Conservation (phyloP, 2,888 invertebrate species). For the Phrixothrix hirtus region DNA sequence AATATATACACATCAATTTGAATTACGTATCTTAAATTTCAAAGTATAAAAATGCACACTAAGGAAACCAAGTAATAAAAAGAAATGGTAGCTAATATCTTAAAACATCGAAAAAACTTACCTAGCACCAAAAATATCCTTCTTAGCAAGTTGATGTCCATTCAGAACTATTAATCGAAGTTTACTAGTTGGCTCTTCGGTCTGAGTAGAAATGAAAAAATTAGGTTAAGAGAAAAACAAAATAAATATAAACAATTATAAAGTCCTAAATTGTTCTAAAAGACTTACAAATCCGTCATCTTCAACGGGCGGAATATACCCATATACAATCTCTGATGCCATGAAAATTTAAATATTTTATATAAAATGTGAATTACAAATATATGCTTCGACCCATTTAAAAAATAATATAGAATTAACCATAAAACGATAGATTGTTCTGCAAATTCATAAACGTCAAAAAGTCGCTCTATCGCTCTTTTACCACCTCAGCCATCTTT, state of each 20-base stretch:
- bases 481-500: constrained; percentile 1
- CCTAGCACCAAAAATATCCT: constrained; percentile 99
- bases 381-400: constrained; percentile 20
- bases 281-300: constrained; percentile 54
- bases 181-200: constrained; percentile 78
- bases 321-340: constrained; percentile 55
- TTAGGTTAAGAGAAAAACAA: constrained; percentile 16
- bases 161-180: constrained; percentile 83
- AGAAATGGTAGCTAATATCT: neutral
- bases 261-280: no score
- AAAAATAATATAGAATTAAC: constrained; percentile 16
- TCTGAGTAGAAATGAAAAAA: no score
- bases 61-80: no score
- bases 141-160: constrained; percentile 92
- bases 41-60: no score
- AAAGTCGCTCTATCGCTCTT: constrained; percentile 16
- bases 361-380: constrained; percentile 15
- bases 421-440: constrained; percentile 19
- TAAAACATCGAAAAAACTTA: constrained; percentile 49
- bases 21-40: neutral
- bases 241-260: constrained; percentile 9
- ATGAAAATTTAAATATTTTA: constrained; percentile 42
- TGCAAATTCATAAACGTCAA: constrained; percentile 28
- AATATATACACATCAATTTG: no score
- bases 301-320: constrained; percentile 53